Evolutionary conservation across 2,113 vertebrate species (phyloP), one percentile per base, ranked within the genome.

Genomic region (Xiphophorus maculatus): DNA sequence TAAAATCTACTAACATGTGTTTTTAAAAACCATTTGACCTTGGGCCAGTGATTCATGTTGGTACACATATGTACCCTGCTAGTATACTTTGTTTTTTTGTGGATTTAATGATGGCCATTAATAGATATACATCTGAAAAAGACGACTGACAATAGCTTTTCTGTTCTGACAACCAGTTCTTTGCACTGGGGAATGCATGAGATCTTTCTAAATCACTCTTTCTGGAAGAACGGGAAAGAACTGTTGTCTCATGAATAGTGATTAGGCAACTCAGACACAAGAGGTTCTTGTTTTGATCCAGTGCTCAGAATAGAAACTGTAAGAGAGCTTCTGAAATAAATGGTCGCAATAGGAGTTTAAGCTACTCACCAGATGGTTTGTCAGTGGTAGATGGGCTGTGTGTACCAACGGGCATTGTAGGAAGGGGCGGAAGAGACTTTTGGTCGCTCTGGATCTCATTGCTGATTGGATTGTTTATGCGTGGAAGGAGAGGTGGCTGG

Each of bases 381-480:
- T 97, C 94, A 1, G 97, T 98, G 79, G 96, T 96, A 48, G 94
- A 96, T 0, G 96, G 96, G 80, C 95, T 95, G 75, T 96, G 97
- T 27, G 96, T 98, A 77, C 96, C 96, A 19, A 94, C 80, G 29
- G 97, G 96, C 96, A 99, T 98, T 4, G 97, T 98, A 78, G 96
- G 90, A 15, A 95, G 89, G 4, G 96, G 95, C 5, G 95, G 95
- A 25, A 95, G 91, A 30, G 92, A 95, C 88, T 99, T 99, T 67
- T 96, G 98, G 86, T 99, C 98, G 17, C 96, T 97, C 87, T 99
- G 98, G 88, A 99, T 99, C 93, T 99, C 97, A 0, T 99, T 99
- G 90, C 96, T 99, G 88, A 99, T 97, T 84, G 98, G 97, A 72
- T 96, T 97, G 87, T 90, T 96, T 63, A 95, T 94, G 15, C 96